Evolutionary conservation across 2,113 vertebrate species (phyloP).

Genomic region (Ctenomys sociabilis): DNA sequence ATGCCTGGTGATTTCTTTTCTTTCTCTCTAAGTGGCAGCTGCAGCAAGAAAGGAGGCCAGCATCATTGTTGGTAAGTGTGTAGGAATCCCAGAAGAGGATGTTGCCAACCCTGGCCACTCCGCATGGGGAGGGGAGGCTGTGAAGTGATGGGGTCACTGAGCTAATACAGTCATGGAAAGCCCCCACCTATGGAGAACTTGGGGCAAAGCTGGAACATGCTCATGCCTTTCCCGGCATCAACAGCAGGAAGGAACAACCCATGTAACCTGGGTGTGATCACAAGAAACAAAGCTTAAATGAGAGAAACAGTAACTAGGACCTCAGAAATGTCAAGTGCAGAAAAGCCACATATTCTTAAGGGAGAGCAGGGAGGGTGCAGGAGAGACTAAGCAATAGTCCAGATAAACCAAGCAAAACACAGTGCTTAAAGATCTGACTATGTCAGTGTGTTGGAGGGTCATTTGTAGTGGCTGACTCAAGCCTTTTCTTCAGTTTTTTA

Average conservation of each 20-base stretch:
- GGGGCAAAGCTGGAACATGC: neutral
- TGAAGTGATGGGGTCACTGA: neutral
- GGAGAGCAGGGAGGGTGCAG: fast-evolving
- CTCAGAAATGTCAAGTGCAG: neutral
- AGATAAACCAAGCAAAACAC: neutral
- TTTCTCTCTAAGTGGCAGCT: slow-evolving; percentile 67
- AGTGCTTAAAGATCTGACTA: neutral
- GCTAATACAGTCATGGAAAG: slow-evolving; percentile 48
- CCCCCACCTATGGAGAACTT: slow-evolving; percentile 19
- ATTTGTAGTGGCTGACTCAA: neutral
- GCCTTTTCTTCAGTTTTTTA: neutral
- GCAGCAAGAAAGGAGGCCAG: slow-evolving; percentile 16
- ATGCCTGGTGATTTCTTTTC: slow-evolving; percentile 59
- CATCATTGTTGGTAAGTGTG: slow-evolving; percentile 27
- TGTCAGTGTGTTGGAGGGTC: neutral
- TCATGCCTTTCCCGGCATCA: neutral
- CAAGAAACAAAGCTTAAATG: slow-evolving; percentile 4
- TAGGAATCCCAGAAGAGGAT: slow-evolving; percentile 65
- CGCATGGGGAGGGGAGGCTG: neutral
- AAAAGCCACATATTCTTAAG: neutral
- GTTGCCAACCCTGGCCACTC: neutral
- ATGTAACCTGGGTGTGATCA: neutral
- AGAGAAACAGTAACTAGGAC: neutral
- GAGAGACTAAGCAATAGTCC: neutral
- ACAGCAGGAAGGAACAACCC: slow-evolving; percentile 40